Evolutionary conservation across 1,140 invertebrate genomes (phyloP).

Genomic region (Apis cerana): DNA sequence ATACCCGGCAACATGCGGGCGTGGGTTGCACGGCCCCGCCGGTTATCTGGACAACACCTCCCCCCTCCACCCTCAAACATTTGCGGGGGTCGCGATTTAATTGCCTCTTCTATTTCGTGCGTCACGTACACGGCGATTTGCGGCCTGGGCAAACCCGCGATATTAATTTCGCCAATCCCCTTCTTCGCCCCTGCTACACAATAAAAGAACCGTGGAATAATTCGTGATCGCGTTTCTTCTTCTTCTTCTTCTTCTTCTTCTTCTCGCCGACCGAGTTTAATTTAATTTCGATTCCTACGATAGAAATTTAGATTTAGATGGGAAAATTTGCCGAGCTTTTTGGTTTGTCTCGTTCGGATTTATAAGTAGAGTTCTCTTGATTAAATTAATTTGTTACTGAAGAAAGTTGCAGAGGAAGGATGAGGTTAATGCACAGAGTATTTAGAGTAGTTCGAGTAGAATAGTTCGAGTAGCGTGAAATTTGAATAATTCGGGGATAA

Average conservation of each 20-base stretch:
- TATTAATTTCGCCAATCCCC: constrained; percentile 49
- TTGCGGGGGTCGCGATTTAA: constrained; percentile 40
- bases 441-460: no score
- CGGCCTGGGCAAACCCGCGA: constrained; percentile 28
- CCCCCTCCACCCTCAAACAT: constrained; percentile 33
- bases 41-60: constrained; percentile 56
- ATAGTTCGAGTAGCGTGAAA: no score
- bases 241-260: no score
- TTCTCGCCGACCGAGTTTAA: constrained; percentile 14
- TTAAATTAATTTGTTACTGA: no score
- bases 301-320: not conserved
- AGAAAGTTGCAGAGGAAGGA: no score
- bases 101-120: constrained; percentile 52
- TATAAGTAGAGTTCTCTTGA: no score
- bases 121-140: constrained; percentile 53
- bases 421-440: no score
- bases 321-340: no score
- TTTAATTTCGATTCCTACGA: constrained; percentile 24
- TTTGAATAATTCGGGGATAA: no score
- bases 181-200: not conserved
- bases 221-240: constrained; percentile 27
- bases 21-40: constrained; percentile 14
- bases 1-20: constrained; percentile 42
- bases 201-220: constrained; percentile 43
- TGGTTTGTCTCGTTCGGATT: no score